Evolutionary conservation across 1,140 invertebrate genomes (phyloP), one percentile per base, ranked within the genome.

Genomic region (Drosophila rhopaloa): DNA sequence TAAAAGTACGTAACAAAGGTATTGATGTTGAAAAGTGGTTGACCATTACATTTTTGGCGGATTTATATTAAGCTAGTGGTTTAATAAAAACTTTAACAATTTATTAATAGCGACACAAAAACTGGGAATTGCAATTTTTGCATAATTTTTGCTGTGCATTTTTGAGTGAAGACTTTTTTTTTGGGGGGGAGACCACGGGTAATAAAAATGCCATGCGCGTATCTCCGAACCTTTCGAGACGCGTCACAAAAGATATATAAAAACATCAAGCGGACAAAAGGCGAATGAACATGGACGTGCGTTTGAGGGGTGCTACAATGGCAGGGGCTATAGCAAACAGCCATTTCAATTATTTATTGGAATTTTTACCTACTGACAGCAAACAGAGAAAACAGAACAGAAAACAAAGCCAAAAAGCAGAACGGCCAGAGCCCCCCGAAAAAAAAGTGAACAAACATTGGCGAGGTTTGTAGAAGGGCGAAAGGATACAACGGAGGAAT

Each of bases 261-360:
- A 81, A 76, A 76, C 73, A 80, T 75, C 32, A 72, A 14, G 50
- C 59, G 50, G 67, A 53, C 77, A 81, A 85, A 81, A 66, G 76
- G 58, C 56, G 41, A 66, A 50, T 16, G 46, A 35, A 54, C 51
- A 59, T 32, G 50, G 37, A 13, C 5, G 32, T 14, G 41, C 7
- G 38, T 11, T 32, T 13, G 19, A 11, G 19, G 13, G 58, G 16
- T 9, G 5, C 5, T 7, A 1, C 9, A 10, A 57, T 40, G 46
- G 46, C 43, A 46, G 47, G 43, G 13, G 44, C 38, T 57, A 81
- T 68, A 86, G 67, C 79, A 85, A 86, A 65, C 78, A 88, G 73
- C 83, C 83, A 79, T 86, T 86, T 88, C 82, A 86, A 86, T 86
- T 86, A 86, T 86, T 86, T 86, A 86, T 86, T 88, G 82, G 82